Evolutionary conservation across 2,888 invertebrate species (phyloP), one percentile per base, ranked within the genome.

Genomic region (Agrilus mali): DNA sequence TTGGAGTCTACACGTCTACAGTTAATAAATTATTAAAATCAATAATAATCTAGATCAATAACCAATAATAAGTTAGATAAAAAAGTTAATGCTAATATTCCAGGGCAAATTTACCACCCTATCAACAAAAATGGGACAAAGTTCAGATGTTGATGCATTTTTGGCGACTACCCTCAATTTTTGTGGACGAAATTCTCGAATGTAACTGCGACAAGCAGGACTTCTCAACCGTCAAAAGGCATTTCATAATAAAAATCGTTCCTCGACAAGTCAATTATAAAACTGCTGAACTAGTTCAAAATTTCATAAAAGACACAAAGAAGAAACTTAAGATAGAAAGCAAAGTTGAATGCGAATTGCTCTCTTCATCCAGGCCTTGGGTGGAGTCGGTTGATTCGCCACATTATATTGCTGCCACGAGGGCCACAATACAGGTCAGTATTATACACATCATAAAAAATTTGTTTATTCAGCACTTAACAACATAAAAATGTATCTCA

Each of bases 121-220:
- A 60, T 33, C 59, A 61, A 46, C 56, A 58, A 49, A 49, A 55
- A 16, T 67, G 67, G 67, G 60, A 60, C 47, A 61, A 66, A 53
- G 55, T 62, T 1, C 62, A 62, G 47, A 50, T 67, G 10, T 47
- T 68, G n/a, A 69, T 70, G 69, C 60, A 64, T 39, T 65, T 66
- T 40, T 71, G 70, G 71, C 56, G 70, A 31, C 51, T 62, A 10
- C 67, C 67, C 0, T 58, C 61, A 2, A 57, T 67, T 33, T 53
- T 51, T 16, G 48, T 65, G 1, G 60, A 56, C 38, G 61, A 64
- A 10, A 58, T 57, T 6, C 51, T 61, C 44, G 59, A 60, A 39
- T 66, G 66, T 38, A 57, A 50, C 4, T 66, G 66, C 41, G 61
- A 64, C 5, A 59, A 64, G 36, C 53, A 60, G 20, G 62, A 64